A percentile compares a stretch with the other conserved stretches of the same genome.
phyloP scores from a whole-genome alignment of 2,113 vertebrate genomes.

The Natator depressus region DNA sequence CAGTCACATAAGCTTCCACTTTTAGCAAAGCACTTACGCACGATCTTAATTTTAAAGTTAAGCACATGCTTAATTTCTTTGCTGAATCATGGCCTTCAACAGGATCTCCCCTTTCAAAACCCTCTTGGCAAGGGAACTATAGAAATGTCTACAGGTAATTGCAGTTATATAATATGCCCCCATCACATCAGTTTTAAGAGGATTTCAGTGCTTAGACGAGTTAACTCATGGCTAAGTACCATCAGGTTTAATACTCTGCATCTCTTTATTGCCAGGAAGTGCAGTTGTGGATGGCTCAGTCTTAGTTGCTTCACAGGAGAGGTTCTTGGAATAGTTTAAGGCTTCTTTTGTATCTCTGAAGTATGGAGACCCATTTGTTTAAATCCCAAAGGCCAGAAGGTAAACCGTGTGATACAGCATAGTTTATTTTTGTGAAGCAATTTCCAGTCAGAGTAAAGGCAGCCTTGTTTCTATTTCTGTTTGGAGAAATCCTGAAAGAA shows the following conservation, averaged over 20 bases:
- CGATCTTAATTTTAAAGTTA: not conserved
- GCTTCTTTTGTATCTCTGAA: not conserved
- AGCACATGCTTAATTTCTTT: not conserved
- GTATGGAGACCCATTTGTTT: not conserved
- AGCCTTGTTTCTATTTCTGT: not conserved
- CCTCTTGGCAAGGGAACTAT: not conserved
- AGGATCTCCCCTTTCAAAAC: not conserved
- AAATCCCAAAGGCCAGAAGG: not conserved
- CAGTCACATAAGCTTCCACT: not conserved
- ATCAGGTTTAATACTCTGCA: not conserved
- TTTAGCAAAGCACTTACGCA: not conserved
- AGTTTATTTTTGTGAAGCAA: not conserved
- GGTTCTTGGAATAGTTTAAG: not conserved
- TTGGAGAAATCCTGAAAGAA: not conserved
- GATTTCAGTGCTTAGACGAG: not conserved
- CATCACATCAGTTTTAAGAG: not conserved
- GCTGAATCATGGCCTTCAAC: not conserved
- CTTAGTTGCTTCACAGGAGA: not conserved
- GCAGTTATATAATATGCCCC: not conserved
- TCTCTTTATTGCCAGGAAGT: not conserved
- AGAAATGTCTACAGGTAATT: not conserved
- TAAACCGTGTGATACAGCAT: accelerated
- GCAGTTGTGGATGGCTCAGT: not conserved
- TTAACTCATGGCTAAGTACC: not conserved
- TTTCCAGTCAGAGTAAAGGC: not conserved